A percentile compares a stretch with the other conserved stretches of the same genome.
These are phyloP conservation scores for Sebastes wilsoni DNA, from an alignment of 2,797 vertebrate genomes.

Conservation along the genomic window DNA sequence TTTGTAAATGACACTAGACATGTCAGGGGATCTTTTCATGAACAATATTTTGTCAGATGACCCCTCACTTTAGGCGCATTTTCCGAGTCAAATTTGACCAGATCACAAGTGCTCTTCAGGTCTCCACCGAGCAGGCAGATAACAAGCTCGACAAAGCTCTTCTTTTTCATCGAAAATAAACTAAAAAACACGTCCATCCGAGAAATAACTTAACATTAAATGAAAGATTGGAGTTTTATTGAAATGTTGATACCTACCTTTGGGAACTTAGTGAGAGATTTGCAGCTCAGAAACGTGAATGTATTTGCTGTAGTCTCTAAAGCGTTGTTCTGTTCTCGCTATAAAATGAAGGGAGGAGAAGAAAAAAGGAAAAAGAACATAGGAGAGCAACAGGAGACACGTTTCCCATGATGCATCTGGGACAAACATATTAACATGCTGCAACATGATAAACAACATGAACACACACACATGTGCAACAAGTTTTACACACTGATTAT, in stretches of 20 bases:
- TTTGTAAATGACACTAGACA: constrained; percentile 60
- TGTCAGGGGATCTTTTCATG: constrained; percentile 53
- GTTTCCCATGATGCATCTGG: constrained; percentile 81
- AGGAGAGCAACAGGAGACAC: constrained; percentile 72
- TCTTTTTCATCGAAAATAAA: constrained; percentile 67
- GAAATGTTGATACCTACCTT: constrained; percentile 64
- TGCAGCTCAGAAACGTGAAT: constrained; percentile 50
- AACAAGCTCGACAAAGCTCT: constrained; percentile 58
- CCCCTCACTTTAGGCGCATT: constrained; percentile 75
- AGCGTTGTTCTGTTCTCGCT: constrained; percentile 82
- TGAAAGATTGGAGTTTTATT: constrained; percentile 48
- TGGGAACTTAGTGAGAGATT: constrained; percentile 52
- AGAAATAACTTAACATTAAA: constrained; percentile 29
- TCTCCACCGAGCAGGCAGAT: constrained; percentile 67
- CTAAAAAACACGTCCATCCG: constrained; percentile 47
- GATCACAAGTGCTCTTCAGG: constrained; percentile 64
- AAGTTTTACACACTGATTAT: not conserved
- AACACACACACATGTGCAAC: not conserved
- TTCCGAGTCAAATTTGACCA: constrained; percentile 74
- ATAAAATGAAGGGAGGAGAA: constrained; percentile 76
- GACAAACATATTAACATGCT: constrained; percentile 64
- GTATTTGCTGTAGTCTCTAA: constrained; percentile 68
- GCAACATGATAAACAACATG: constrained; percentile 33
- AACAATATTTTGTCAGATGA: constrained; percentile 76
- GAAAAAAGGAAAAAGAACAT: constrained; percentile 76